Evolutionary conservation across 2,888 invertebrate species (phyloP).

Genomic region (Caenorhabditis uteleia): DNA sequence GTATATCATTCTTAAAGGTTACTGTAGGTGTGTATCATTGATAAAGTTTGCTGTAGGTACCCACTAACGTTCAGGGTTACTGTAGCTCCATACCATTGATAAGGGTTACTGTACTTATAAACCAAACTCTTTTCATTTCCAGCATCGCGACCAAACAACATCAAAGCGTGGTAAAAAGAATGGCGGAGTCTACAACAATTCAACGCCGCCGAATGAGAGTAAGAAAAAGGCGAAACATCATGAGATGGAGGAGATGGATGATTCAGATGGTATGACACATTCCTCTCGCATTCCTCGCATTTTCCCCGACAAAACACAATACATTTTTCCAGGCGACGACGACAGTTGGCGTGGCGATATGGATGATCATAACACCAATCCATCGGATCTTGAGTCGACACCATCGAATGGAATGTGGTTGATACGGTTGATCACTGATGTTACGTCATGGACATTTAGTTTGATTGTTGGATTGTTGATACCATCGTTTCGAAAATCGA

Average conservation of each 20-base stretch:
- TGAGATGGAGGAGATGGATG: slow-evolving; percentile 22
- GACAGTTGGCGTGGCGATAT: slow-evolving; percentile 17
- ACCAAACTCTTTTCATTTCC: neutral
- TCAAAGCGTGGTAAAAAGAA: slow-evolving; percentile 12
- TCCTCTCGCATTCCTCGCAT: neutral
- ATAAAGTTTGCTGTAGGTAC: too few relatives aligned
- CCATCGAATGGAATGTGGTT: slow-evolving; percentile 14
- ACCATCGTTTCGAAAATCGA: too few relatives aligned
- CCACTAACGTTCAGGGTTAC: too few relatives aligned
- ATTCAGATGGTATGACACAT: slow-evolving; percentile 12
- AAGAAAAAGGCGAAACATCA: too few relatives aligned
- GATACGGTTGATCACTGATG: slow-evolving; percentile 11
- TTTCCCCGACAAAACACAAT: neutral
- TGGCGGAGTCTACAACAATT: slow-evolving; percentile 9
- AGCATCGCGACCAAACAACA: neutral
- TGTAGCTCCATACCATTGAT: too few relatives aligned
- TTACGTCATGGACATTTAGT: slow-evolving; percentile 20
- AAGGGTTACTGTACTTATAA: too few relatives aligned
- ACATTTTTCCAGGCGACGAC: slow-evolving; percentile 17
- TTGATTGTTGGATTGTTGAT: slow-evolving; percentile 1
- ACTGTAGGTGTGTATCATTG: too few relatives aligned
- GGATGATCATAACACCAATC: neutral
- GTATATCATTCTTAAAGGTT: too few relatives aligned
- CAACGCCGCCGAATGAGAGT: slow-evolving; percentile 33
- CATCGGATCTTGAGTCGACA: neutral